A percentile compares a stretch with the other conserved stretches of the same genome.
These are phyloP conservation scores for Anastrepha ludens DNA, from an alignment of 1,140 invertebrate genomes.

Conservation along the genomic window DNA sequence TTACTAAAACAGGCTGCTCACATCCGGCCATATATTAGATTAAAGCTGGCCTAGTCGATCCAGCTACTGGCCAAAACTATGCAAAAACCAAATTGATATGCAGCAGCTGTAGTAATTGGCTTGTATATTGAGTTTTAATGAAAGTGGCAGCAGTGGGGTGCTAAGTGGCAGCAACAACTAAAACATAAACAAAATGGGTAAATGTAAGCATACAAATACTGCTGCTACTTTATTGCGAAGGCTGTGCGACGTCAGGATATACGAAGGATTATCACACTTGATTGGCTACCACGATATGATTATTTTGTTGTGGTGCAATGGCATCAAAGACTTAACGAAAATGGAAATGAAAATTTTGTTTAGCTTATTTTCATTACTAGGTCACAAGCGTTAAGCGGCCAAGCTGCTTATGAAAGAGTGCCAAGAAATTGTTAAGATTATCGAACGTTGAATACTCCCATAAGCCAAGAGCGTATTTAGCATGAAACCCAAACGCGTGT, in stretches of 20 bases:
- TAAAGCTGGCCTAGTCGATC: neutral
- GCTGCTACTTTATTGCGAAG: neutral
- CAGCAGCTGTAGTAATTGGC: slow-evolving; percentile 49
- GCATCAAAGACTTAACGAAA: slow-evolving; percentile 16
- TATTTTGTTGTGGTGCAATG: slow-evolving; percentile 15
- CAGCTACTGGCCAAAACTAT: neutral
- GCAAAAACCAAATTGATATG: slow-evolving; percentile 45
- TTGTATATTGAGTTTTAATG: slow-evolving; percentile 51
- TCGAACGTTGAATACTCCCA: neutral
- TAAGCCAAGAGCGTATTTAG: neutral
- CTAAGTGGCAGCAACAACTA: slow-evolving; percentile 25
- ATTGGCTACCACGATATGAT: slow-evolving; percentile 36
- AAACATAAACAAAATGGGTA: neutral
- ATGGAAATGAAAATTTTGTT: neutral
- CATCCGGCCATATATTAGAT: slow-evolving; percentile 22
- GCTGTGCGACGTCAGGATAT: neutral
- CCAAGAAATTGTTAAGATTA: slow-evolving; percentile 4
- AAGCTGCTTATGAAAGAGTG: neutral
- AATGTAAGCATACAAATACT: neutral
- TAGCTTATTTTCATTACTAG: slow-evolving; percentile 53
- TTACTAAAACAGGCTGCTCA: neutral
- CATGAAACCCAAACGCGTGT: neutral
- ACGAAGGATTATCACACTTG: slow-evolving; percentile 54
- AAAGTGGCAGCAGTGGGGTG: neutral
- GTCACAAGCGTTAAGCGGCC: slow-evolving; percentile 61